Evolutionary conservation across 2,797 vertebrate genomes (phyloP).

Genomic region (Antrozous pallidus): DNA sequence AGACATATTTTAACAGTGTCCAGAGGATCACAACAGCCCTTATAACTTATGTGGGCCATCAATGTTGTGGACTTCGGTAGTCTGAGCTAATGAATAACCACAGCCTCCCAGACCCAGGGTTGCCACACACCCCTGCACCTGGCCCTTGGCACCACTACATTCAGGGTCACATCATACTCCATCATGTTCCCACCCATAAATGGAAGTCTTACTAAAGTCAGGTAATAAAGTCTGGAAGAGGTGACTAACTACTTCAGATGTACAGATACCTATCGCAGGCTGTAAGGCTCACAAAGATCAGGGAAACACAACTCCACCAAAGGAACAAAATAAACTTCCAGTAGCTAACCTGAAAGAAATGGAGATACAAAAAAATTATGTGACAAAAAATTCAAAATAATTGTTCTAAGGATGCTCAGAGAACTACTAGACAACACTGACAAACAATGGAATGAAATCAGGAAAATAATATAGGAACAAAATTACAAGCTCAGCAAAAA

Average conservation of each 20-base stretch:
- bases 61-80: not conserved
- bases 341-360: not conserved
- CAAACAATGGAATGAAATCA: not conserved
- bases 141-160: not conserved
- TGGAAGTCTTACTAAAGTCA: not conserved
- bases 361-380: not conserved
- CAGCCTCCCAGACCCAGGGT: not conserved
- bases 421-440: not conserved
- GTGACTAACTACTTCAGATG: not conserved
- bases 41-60: not conserved
- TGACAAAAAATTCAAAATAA: not conserved
- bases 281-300: not conserved
- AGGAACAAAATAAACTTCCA: not conserved
- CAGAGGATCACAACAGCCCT: not conserved
- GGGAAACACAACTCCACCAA: not conserved
- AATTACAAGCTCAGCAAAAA: not conserved
- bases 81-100: not conserved
- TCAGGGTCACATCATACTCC: not conserved
- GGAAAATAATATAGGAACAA: not conserved
- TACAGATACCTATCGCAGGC: not conserved
- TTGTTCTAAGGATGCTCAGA: not conserved
- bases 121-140: not conserved
- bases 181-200: not conserved
- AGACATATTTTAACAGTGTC: not conserved
- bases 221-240: not conserved